Conservation (phyloP, 2,888 invertebrate genomes). For the Epirrhoe alternata region DNA sequence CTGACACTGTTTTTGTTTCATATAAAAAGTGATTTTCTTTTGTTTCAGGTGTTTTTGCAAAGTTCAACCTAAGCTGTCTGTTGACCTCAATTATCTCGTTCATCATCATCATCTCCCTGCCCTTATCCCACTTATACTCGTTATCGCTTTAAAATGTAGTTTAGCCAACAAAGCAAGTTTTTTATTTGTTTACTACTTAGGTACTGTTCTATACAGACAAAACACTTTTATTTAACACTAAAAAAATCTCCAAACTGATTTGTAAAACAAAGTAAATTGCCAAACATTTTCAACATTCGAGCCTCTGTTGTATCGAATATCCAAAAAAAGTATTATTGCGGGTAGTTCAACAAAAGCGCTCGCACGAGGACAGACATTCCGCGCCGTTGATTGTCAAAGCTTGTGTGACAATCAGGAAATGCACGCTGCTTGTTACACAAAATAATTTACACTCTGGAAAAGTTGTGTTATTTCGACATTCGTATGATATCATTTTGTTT, state of each 20-base stretch:
- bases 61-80: slow-evolving; percentile 31
- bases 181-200: too few species aligned
- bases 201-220: too few species aligned
- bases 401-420: slow-evolving; percentile 42
- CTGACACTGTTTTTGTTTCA: slow-evolving; percentile 60
- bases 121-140: too few species aligned
- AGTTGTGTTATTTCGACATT: slow-evolving; percentile 1
- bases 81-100: slow-evolving; percentile 22
- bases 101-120: too few species aligned
- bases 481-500: background rate
- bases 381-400: slow-evolving; percentile 55
- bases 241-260: background rate
- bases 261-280: background rate
- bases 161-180: background rate
- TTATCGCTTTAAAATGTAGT: background rate
- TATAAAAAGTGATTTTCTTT: slow-evolving; percentile 57
- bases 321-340: slow-evolving; percentile 1
- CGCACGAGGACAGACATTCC: slow-evolving; percentile 40
- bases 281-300: background rate
- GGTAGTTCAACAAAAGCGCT: slow-evolving; percentile 17
- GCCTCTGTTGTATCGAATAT: background rate
- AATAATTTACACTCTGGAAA: slow-evolving; percentile 18
- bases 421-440: slow-evolving; percentile 27
- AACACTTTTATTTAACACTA: background rate
- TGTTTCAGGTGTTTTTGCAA: slow-evolving; percentile 49